Evolutionary conservation across 1,140 invertebrate species (phyloP).

Genomic region (Sycophaga agraensis): DNA sequence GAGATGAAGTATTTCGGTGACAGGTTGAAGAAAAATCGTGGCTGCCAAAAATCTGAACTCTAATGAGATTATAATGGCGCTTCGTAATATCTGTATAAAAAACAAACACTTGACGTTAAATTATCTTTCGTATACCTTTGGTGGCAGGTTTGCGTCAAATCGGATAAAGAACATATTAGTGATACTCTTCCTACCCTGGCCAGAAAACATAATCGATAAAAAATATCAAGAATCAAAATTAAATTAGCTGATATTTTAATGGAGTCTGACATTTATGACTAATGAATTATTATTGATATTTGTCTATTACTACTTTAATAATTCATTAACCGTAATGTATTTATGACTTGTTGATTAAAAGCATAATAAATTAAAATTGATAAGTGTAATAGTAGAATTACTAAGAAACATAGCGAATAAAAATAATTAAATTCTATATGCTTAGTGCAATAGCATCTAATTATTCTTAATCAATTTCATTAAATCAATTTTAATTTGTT

Average conservation of each 20-base stretch:
- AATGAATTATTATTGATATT: conserved; percentile 15
- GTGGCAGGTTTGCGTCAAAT: conserved; percentile 20
- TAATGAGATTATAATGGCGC: conserved; percentile 22
- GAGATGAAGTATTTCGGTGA: conserved; percentile 14
- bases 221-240: background rate
- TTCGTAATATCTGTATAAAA: conserved; percentile 26
- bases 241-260: no score
- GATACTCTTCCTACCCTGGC: conserved; percentile 13
- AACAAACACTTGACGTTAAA: conserved; percentile 23
- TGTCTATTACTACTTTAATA: conserved; percentile 15
- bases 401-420: no score
- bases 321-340: conserved; percentile 6
- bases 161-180: conserved; percentile 15
- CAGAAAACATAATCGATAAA: conserved; percentile 6
- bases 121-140: conserved; percentile 22
- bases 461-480: background rate
- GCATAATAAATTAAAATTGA: no score
- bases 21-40: conserved; percentile 12
- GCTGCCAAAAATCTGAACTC: conserved; percentile 23
- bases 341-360: background rate
- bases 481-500: conserved; percentile 2
- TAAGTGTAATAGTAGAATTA: no score
- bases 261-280: background rate
- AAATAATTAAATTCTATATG: no score
- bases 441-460: background rate